phyloP scores from a whole-genome alignment of 2,888 invertebrate species.

The Himalopsyche anomala region DNA sequence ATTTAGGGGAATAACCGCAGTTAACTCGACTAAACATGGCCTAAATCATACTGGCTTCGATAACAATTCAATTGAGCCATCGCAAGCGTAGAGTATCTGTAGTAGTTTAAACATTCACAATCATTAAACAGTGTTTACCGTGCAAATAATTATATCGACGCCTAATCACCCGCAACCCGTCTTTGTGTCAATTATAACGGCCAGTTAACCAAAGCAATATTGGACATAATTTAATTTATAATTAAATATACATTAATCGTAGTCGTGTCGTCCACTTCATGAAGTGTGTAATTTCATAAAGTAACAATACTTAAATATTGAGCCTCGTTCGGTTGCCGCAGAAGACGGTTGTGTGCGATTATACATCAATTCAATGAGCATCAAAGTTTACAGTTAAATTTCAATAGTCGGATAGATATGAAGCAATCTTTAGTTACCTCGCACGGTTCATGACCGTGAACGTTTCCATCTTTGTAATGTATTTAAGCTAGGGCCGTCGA shows the following conservation, averaged over 20 bases:
- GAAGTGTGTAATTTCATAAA: neutral
- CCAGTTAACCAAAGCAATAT: neutral
- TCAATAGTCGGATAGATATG: neutral
- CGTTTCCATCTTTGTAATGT: conserved; percentile 5
- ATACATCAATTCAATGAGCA: neutral
- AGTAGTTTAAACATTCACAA: conserved; percentile 8
- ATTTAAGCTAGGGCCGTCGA: neutral
- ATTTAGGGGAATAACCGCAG: neutral
- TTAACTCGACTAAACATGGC: conserved; percentile 14
- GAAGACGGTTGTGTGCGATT: neutral
- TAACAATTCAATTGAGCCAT: conserved; percentile 13
- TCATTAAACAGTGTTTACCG: neutral
- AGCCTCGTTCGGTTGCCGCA: neutral
- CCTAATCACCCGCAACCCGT: neutral
- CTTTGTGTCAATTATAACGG: neutral
- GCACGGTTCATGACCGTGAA: neutral
- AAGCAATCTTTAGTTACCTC: neutral
- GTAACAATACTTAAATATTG: neutral
- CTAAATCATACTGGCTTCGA: conserved; percentile 31
- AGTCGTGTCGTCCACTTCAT: no score
- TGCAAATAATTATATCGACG: neutral
- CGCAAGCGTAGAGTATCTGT: neutral
- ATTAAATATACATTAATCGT: no score
- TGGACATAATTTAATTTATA: no score
- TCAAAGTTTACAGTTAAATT: neutral